Conservation (phyloP, 2,113 vertebrate species). For the Hiodon tergisus region DNA sequence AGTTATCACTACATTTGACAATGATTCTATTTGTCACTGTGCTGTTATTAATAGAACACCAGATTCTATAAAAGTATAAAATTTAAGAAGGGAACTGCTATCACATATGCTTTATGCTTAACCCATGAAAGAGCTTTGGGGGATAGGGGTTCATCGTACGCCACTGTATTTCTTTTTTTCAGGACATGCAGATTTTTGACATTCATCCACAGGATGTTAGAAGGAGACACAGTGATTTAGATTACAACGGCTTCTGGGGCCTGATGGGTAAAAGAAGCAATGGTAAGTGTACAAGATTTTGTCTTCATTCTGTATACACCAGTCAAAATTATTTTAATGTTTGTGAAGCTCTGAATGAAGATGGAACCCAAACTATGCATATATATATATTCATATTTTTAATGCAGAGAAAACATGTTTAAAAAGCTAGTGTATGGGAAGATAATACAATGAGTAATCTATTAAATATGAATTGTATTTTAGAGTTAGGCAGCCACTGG, state of each 20-base stretch:
- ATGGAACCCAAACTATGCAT: neutral
- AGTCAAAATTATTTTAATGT: neutral
- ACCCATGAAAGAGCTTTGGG: neutral
- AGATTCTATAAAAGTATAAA: neutral
- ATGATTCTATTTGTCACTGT: neutral
- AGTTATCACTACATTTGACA: neutral
- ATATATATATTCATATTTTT: neutral
- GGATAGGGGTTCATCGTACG: neutral
- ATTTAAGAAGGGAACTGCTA: neutral
- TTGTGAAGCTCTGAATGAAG: neutral
- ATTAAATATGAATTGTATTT: too few species aligned
- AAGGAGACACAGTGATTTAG: slow-evolving; percentile 67
- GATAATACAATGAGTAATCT: too few species aligned
- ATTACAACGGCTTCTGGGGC: slow-evolving; percentile 77
- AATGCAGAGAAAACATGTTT: neutral
- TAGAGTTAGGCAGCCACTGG: too few species aligned
- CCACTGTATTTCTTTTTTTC: neutral
- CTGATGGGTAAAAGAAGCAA: slow-evolving; percentile 70
- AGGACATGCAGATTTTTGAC: slow-evolving; percentile 53
- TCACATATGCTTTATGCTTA: neutral
- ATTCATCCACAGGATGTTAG: slow-evolving; percentile 61
- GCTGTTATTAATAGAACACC: neutral
- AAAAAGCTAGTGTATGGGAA: too few species aligned
- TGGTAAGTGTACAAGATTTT: slow-evolving; percentile 52
- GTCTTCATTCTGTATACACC: neutral